phyloP scores from a whole-genome alignment of 2,888 invertebrate genomes.

The Scrobipalpa atriplicella region DNA sequence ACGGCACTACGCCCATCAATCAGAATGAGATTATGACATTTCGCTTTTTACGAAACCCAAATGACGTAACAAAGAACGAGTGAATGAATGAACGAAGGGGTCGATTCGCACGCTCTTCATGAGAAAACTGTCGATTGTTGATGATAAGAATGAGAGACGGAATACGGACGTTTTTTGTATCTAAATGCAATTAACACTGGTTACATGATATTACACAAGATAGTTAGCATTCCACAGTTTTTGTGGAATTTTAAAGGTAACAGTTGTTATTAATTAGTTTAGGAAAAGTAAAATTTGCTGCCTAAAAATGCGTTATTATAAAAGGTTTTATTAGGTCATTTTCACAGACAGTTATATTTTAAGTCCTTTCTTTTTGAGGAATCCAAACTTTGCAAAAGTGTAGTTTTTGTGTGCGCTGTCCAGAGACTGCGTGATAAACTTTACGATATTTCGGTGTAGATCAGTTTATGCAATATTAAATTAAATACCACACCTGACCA shows the following conservation, averaged over 20 bases:
- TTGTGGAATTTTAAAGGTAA: not conserved
- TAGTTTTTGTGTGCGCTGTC: too few species aligned
- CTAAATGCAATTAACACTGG: conserved; percentile 8
- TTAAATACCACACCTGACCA: conserved; percentile 1
- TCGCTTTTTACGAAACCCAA: conserved; percentile 24
- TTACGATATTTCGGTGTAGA: too few species aligned
- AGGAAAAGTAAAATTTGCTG: too few species aligned
- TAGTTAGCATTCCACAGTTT: not conserved
- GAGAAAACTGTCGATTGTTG: conserved; percentile 14
- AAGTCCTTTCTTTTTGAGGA: too few species aligned
- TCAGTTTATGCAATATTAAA: not conserved
- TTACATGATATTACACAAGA: not conserved
- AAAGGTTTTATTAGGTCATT: too few species aligned
- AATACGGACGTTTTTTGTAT: not conserved
- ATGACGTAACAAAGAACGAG: not conserved
- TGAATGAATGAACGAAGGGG: not conserved
- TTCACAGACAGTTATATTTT: too few species aligned
- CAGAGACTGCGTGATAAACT: too few species aligned
- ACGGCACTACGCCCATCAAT: conserved; percentile 42
- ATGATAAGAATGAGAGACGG: not conserved
- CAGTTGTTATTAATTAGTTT: not conserved
- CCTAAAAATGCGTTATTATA: too few species aligned
- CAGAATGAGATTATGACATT: conserved; percentile 38
- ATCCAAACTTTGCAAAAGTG: too few species aligned
- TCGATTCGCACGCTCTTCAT: conserved; percentile 11